Evolutionary conservation across 2,888 invertebrate genomes (phyloP).

Genomic region (Parnassius orleans): DNA sequence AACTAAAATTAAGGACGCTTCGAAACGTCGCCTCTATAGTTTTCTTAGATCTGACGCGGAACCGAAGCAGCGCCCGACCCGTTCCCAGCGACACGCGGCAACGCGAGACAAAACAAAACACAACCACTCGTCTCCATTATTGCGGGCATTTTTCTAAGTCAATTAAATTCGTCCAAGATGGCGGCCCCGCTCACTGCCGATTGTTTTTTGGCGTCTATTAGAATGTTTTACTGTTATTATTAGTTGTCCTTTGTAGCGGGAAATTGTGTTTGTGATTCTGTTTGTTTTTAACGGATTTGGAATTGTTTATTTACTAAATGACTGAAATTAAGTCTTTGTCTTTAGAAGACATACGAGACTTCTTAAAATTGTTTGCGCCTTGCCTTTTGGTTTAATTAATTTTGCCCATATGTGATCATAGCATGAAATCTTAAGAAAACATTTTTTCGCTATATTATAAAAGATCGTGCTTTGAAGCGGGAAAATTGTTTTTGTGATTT

Average conservation of each 20-base stretch:
- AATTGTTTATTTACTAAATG: constrained; percentile 2
- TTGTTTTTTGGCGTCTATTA: constrained; percentile 47
- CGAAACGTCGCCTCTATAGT: constrained; percentile 12
- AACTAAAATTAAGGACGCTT: too few species aligned
- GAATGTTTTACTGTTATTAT: constrained; percentile 61
- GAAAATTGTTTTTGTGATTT: too few species aligned
- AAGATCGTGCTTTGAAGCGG: too few species aligned
- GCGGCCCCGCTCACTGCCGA: constrained; percentile 41
- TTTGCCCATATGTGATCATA: background rate
- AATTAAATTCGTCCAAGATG: constrained; percentile 66
- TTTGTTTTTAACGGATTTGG: constrained; percentile 8
- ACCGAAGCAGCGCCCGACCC: constrained; percentile 48
- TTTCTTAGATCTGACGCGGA: constrained; percentile 44
- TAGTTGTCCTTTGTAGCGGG: constrained; percentile 36
- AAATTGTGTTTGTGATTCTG: constrained; percentile 23
- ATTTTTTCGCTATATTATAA: too few species aligned
- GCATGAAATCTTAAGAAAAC: too few species aligned
- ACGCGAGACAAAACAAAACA: constrained; percentile 50
- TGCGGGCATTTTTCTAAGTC: constrained; percentile 61
- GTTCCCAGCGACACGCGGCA: constrained; percentile 36
- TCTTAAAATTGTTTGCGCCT: background rate
- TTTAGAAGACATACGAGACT: background rate
- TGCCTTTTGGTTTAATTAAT: background rate
- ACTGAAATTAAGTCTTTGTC: background rate
- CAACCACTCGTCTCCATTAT: constrained; percentile 30